Conservation (phyloP, 1,140 invertebrate species). For the Drosophila truncata region DNA sequence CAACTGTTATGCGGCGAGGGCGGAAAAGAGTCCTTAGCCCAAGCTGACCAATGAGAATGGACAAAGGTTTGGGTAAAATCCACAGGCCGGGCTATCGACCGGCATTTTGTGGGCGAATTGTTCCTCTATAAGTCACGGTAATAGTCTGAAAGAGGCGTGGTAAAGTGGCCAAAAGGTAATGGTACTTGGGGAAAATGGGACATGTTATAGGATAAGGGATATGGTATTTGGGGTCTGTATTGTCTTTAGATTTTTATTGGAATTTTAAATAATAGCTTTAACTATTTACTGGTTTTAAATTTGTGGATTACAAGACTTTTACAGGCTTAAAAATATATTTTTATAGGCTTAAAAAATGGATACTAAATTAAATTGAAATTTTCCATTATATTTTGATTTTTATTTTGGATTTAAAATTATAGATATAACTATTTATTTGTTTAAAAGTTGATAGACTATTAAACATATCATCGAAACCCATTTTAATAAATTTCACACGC, state of each 20-base stretch:
- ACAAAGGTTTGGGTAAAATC: not conserved
- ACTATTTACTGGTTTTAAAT: not conserved
- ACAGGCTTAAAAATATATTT: too few relatives aligned
- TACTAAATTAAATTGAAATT: too few relatives aligned
- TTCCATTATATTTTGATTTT: too few relatives aligned
- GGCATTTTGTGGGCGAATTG: conserved; percentile 42
- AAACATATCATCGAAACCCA: too few relatives aligned
- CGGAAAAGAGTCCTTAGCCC: conserved; percentile 30
- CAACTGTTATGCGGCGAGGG: conserved; percentile 72
- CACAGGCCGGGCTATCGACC: conserved; percentile 27
- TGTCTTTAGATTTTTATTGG: not conserved
- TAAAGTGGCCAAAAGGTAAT: conserved; percentile 12
- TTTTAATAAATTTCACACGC: too few relatives aligned
- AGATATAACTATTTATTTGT: too few relatives aligned
- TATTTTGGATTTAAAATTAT: too few relatives aligned
- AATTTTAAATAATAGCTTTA: not conserved
- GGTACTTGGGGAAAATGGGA: conserved; percentile 1
- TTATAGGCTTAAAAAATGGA: too few relatives aligned
- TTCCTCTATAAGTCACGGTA: conserved; percentile 27
- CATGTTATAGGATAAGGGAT: not conserved
- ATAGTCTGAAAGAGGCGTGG: conserved; percentile 49
- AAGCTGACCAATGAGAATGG: conserved; percentile 60
- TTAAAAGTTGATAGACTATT: too few relatives aligned
- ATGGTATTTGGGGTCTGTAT: too few relatives aligned
- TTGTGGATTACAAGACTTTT: not conserved